Conservation (phyloP, 2,888 invertebrate species). For the Clostera curtula region DNA sequence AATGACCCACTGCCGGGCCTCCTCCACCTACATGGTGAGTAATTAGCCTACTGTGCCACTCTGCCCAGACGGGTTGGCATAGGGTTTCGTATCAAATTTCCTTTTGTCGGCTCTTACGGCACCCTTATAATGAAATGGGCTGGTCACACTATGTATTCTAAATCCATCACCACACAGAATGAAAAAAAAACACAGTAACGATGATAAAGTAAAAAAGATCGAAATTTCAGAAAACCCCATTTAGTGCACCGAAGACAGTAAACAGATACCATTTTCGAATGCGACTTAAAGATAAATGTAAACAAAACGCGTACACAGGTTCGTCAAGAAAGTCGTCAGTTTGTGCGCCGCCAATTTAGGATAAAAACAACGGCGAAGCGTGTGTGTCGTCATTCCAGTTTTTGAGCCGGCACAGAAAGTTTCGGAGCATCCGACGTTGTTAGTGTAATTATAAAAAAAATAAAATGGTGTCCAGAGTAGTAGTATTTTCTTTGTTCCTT, state of each 20-base stretch:
- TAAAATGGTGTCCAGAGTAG: constrained; percentile 48
- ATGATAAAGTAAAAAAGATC: too few relatives aligned
- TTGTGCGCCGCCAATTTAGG: constrained; percentile 29
- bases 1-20: too few relatives aligned
- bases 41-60: too few relatives aligned
- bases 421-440: constrained; percentile 17
- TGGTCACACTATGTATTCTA: too few relatives aligned
- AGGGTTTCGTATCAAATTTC: too few relatives aligned
- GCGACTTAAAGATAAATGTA: neutral
- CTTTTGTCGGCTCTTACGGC: too few relatives aligned
- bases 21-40: too few relatives aligned
- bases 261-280: neutral
- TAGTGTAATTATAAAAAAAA: too few relatives aligned
- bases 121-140: too few relatives aligned
- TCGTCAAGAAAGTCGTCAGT: constrained; percentile 24
- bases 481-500: constrained; percentile 37
- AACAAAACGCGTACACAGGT: neutral
- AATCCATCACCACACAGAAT: too few relatives aligned
- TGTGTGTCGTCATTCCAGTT: constrained; percentile 37
- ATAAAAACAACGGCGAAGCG: constrained; percentile 49
- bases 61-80: too few relatives aligned
- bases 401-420: constrained; percentile 20
- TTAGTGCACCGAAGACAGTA: constrained; percentile 2
- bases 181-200: too few relatives aligned
- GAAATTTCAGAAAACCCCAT: constrained; percentile 3